Percentiles rank a stretch among this genome's conserved stretches.
Conservation (phyloP, 2,797 vertebrate genomes). For the Darevskia mixta region DNA sequence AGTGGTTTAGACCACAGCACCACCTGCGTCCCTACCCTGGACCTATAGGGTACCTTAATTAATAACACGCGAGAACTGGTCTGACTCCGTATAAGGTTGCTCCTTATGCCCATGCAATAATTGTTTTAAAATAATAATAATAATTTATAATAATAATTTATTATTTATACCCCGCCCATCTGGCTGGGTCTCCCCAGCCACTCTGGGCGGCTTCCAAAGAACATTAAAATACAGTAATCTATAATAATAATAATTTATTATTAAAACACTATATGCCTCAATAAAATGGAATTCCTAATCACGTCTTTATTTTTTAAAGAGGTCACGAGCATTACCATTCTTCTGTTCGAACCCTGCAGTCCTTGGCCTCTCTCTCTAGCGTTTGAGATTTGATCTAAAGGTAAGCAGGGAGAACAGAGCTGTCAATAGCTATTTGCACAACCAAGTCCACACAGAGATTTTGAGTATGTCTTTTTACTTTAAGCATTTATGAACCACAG, state of each 20-base stretch:
- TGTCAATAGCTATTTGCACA: constrained; percentile 6
- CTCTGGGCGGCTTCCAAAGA: no score
- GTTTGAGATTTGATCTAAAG: constrained; percentile 91
- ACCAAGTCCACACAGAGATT: neutral
- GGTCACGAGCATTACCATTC: constrained; percentile 86
- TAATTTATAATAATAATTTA: no score
- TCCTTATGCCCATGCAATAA: neutral
- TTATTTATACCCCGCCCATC: no score
- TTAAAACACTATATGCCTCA: constrained; percentile 15
- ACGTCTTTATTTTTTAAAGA: neutral
- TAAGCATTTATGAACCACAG: neutral
- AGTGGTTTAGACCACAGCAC: no score
- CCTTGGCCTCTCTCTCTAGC: constrained; percentile 94
- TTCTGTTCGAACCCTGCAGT: constrained; percentile 92
- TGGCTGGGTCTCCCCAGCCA: no score
- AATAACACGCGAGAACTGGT: neutral
- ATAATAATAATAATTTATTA: no score
- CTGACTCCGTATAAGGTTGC: neutral
- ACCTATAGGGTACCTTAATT: neutral
- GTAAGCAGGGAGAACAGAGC: neutral
- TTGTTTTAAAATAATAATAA: no score
- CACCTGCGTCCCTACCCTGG: no score
- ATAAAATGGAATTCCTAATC: constrained; percentile 42
- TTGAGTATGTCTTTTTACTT: neutral
- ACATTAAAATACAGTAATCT: no score